Base-by-base conservation (phyloP, 2,888 invertebrate species). In the Marasmarcha lunaedactyla region DNA sequence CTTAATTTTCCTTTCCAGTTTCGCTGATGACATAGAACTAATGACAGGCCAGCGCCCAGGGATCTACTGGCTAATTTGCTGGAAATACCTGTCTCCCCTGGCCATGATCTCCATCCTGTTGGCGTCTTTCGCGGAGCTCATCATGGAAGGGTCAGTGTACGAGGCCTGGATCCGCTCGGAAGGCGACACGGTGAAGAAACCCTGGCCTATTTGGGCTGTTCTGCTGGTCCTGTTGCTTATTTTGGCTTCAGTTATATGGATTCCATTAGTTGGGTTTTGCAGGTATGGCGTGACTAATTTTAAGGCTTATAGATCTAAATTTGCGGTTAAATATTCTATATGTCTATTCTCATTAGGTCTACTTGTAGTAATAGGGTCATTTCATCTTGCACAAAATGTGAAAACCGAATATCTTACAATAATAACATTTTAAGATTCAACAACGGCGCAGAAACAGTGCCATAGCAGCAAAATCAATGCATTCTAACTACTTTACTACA, bases 41-140 rank as follows among this genome's bases (percentile, higher is more conserved):
- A 97, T 97, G 97, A 96, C 95, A 1, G 96, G 97, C 1, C 89
- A 88, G 36, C 86, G 94, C 14, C 95, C 96, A 0, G 91, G 92
- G 0, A 83, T 93, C 25, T 97, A 95, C 69, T 97, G 96, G 96
- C 84, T 94, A 60, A 88, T 95, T 50, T 97, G 95, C 71, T 97
- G 97, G 97, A 94, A 96, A 68, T 97, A 95, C 63, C 78, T 97
- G 9, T 94, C 95, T 1, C 97, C 97, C 0, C 60, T 91, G 42
- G 94, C 95, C 0, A 95, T 96, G 95, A 70, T 94, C 26, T 89
- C 91, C 36, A 95, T 96, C 57, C 76, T 96, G 15, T 76, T 90
- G 15, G 93, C 95, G 0, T 95, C 94, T 33, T 89, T 95, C 58
- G 86, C 90, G 44, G 92, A 95, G 57, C 88, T 95, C 46, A 85